Evolutionary conservation across 2,113 vertebrate species (phyloP).

Genomic region (Sialia sialis): DNA sequence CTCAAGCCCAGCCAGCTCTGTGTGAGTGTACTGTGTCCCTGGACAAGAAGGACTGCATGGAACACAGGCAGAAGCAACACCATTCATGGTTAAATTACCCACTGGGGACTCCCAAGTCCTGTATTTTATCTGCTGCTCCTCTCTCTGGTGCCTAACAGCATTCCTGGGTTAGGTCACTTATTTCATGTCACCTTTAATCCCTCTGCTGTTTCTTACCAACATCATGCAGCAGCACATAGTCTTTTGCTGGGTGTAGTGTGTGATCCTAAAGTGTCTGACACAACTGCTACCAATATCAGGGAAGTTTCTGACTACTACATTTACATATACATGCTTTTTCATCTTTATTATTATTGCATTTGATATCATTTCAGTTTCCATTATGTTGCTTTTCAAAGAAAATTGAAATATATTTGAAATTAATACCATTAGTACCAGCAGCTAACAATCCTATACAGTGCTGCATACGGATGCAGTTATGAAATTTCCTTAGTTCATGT

Average conservation of each 20-base stretch:
- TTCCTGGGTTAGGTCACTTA: not conserved
- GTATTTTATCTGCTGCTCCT: not conserved
- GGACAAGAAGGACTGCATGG: not conserved
- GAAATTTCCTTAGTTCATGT: slow-evolving; percentile 69
- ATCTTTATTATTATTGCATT: not conserved
- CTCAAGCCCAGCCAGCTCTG: not conserved
- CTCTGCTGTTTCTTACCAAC: not conserved
- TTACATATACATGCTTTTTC: not conserved
- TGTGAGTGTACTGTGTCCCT: too few relatives aligned
- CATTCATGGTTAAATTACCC: not conserved
- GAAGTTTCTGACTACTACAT: not conserved
- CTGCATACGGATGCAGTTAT: slow-evolving; percentile 59
- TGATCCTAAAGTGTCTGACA: not conserved
- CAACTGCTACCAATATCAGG: not conserved
- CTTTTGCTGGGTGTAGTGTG: fast-evolving
- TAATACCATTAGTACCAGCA: not conserved
- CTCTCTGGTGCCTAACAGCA: not conserved
- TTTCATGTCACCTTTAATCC: not conserved
- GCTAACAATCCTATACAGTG: not conserved
- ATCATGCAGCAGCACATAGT: not conserved
- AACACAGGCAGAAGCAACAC: not conserved
- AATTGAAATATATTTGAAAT: slow-evolving; percentile 16
- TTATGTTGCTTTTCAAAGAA: slow-evolving; percentile 6
- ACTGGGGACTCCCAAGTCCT: fast-evolving
- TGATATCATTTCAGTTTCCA: not conserved